These are phyloP conservation scores for Aphidius colemani DNA, from an alignment of 2,888 invertebrate genomes.

Conservation along the genomic window DNA sequence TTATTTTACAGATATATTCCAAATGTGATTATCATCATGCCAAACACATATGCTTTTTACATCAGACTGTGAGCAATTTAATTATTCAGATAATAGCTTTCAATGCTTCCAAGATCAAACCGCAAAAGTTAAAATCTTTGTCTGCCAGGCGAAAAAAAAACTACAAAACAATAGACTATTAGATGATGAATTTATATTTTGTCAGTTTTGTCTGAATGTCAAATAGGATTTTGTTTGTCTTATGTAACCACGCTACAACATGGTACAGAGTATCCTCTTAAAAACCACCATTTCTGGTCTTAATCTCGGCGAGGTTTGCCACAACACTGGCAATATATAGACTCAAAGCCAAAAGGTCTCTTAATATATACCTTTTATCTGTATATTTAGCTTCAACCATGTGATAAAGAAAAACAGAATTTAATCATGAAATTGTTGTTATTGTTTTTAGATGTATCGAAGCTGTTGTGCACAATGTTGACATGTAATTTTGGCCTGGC, in stretches of 20 bases:
- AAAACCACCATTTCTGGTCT: conserved; percentile 43
- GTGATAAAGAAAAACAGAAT: too few species aligned
- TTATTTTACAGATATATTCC: neutral
- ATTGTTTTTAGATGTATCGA: too few species aligned
- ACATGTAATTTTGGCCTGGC: too few species aligned
- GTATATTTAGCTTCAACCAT: too few species aligned
- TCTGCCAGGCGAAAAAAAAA: too few species aligned
- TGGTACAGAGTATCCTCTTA: conserved; percentile 48
- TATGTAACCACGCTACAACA: conserved; percentile 45
- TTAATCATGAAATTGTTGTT: too few species aligned
- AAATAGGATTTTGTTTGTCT: conserved; percentile 53
- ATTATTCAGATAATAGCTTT: neutral
- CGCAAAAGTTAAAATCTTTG: conserved; percentile 7
- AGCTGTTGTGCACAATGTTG: too few species aligned
- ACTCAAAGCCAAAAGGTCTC: too few species aligned
- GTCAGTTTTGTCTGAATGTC: conserved; percentile 35
- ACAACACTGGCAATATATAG: neutral
- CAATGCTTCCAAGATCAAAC: conserved; percentile 8
- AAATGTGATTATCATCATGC: neutral
- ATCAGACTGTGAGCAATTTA: conserved; percentile 5
- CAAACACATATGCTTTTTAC: neutral
- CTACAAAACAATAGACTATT: neutral
- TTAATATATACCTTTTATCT: too few species aligned
- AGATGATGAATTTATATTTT: neutral
- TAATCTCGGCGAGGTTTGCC: conserved; percentile 31